A percentile compares a stretch with the other conserved stretches of the same genome.
phyloP scores from a whole-genome alignment of 2,888 invertebrate species.

The Hyalella azteca region DNA sequence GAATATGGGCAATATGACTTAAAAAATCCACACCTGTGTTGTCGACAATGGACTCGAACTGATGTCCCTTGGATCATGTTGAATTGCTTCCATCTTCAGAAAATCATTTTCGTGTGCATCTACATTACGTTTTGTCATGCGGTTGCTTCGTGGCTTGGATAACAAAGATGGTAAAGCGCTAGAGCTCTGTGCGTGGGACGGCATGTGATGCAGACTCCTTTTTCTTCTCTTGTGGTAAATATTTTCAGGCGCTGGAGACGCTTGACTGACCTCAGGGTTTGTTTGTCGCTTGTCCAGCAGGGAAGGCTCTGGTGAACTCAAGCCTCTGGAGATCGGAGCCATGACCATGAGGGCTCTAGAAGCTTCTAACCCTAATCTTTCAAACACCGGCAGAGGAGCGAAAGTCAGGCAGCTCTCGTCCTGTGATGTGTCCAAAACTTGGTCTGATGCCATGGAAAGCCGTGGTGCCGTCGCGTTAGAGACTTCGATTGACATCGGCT shows the following conservation, averaged over 20 bases:
- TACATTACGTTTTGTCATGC: no score
- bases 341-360: conserved; percentile 24
- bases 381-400: conserved; percentile 16
- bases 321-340: conserved; percentile 17
- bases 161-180: no score
- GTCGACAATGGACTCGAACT: no score
- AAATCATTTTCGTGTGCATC: no score
- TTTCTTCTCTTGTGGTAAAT: conserved; percentile 32
- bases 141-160: no score
- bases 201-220: neutral
- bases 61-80: no score
- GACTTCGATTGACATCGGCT: conserved; percentile 20
- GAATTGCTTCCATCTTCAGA: no score
- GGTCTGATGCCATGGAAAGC: neutral
- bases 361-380: conserved; percentile 5
- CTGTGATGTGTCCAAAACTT: neutral
- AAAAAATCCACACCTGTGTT: no score
- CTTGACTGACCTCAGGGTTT: neutral
- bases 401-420: neutral
- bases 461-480: neutral
- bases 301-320: neutral
- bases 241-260: neutral
- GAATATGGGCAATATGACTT: no score
- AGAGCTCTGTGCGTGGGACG: no score
- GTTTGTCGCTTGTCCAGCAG: neutral